Percentiles rank a stretch among this genome's conserved stretches.
Conservation (phyloP, 2,888 invertebrate species). For the Drosophila helvetica region DNA sequence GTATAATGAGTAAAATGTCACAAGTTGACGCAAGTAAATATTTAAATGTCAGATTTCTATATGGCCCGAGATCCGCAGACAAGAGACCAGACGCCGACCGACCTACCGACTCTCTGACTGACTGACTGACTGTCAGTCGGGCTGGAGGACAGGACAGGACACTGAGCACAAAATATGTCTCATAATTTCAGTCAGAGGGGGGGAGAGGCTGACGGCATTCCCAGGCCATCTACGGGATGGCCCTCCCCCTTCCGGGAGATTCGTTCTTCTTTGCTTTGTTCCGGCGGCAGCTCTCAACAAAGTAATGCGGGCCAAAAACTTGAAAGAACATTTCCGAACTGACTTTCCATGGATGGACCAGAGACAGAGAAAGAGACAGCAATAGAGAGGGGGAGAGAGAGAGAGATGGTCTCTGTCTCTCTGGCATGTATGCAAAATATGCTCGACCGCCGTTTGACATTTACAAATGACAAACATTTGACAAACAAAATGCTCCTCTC, state of each 20-base stretch:
- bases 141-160: background rate
- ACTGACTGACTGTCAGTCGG: too few species aligned
- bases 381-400: background rate
- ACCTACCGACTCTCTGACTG: too few species aligned
- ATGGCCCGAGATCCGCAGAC: conserved; percentile 27
- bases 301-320: conserved; percentile 63
- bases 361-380: background rate
- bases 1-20: conserved; percentile 79
- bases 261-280: conserved; percentile 10
- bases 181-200: conserved; percentile 62
- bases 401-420: background rate
- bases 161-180: conserved; percentile 67
- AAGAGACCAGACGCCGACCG: conserved; percentile 24
- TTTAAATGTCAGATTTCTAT: conserved; percentile 82
- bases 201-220: conserved; percentile 46
- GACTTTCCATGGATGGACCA: conserved; percentile 44
- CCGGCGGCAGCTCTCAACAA: conserved; percentile 13
- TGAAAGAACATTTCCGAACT: conserved; percentile 56
- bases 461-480: conserved; percentile 81
- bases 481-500: conserved; percentile 65
- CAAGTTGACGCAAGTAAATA: conserved; percentile 81
- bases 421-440: conserved; percentile 68
- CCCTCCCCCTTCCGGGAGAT: conserved; percentile 2
- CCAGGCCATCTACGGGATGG: too few species aligned
- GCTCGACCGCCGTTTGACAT: conserved; percentile 78